Base-by-base conservation (phyloP, 64 coral and sea anemone genomes). In the Trachythela sp. region DNA sequence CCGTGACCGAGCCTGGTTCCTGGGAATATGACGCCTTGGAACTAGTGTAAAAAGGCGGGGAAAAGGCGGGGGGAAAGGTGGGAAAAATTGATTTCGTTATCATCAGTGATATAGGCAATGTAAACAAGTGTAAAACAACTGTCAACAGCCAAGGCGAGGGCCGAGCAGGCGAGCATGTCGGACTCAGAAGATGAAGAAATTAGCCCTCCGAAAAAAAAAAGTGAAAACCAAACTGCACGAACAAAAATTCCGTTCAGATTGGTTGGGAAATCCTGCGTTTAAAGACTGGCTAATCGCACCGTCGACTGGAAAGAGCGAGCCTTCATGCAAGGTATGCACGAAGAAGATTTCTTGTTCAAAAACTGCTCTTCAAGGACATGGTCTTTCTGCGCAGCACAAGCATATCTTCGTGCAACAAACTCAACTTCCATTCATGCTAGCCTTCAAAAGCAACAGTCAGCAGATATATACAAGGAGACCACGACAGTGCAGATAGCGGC, bases 201-300 rank as follows among this genome's bases (percentile, higher is more conserved):
- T 64, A 64, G 56, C 6, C 56, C 56, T 7, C 4, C 56, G 15
- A 64, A n/a, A 64, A 64, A 64, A 64, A 64, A 26, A 22, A 18
- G 13, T 10, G 22, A 64, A 64, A 64, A n/a, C n/a, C n/a, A n/a
- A 64, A 64, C 24, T 4, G 56, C 22, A 64, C 56, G 24, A 20
- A 64, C 24, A 64, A 64, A 64, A 64, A 64, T 64, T 64, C 22
- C 17, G 56, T 64, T 64, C 56, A 64, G 56, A 64, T 24, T 64
- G 56, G 56, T 64, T 64, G 17, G 0, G 24, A 26, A 18, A 64
- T 64, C 56, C 56, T 64, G 17, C 24, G 56, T 64, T 64, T 64
- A 64, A 64, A 64, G 56, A 64, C 56, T 64, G 56, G 56, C 56
- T 64, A 64, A 64, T 64, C 24, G 56, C 56, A 64, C 56, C 56